Percentiles rank a stretch among this genome's conserved stretches.
Conservation (phyloP, 2,113 vertebrate species). For the Serilophus lunatus region DNA sequence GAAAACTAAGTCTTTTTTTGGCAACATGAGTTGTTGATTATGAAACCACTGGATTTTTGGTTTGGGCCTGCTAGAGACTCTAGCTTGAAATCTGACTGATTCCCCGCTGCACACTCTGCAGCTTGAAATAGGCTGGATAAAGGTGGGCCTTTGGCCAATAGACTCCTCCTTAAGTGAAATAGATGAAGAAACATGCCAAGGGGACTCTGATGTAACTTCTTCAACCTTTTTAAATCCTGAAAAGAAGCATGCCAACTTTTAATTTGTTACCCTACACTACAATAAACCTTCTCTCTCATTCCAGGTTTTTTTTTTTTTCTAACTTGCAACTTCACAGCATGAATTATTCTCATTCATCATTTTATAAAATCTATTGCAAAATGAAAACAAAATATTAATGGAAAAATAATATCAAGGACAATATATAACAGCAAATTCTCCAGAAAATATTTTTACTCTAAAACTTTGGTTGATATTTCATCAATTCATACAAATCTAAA, state of each 20-base stretch:
- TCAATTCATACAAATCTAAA: neutral
- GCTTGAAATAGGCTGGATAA: constrained; percentile 88
- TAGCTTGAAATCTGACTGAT: constrained; percentile 89
- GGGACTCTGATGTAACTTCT: constrained; percentile 76
- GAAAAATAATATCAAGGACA: neutral
- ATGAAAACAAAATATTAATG: neutral
- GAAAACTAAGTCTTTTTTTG: constrained; percentile 88
- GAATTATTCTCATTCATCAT: neutral
- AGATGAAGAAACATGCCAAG: constrained; percentile 78
- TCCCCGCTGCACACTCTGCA: constrained; percentile 83
- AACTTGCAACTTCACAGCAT: neutral
- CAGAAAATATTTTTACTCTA: neutral
- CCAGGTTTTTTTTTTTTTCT: neutral
- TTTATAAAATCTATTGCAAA: constrained; percentile 18
- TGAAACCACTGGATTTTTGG: constrained; percentile 91
- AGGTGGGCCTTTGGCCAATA: constrained; percentile 84
- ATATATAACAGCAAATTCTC: neutral
- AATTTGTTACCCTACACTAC: constrained; percentile 65
- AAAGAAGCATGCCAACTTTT: constrained; percentile 88
- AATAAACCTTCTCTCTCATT: constrained; percentile 17
- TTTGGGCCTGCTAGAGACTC: constrained; percentile 82
- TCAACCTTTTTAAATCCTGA: constrained; percentile 82
- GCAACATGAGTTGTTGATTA: constrained; percentile 79
- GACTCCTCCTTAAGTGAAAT: constrained; percentile 84
- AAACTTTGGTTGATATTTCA: neutral